Evolutionary conservation across 2,113 vertebrate genomes (phyloP), one percentile per base, ranked within the genome.

Genomic region (Polypterus senegalus): DNA sequence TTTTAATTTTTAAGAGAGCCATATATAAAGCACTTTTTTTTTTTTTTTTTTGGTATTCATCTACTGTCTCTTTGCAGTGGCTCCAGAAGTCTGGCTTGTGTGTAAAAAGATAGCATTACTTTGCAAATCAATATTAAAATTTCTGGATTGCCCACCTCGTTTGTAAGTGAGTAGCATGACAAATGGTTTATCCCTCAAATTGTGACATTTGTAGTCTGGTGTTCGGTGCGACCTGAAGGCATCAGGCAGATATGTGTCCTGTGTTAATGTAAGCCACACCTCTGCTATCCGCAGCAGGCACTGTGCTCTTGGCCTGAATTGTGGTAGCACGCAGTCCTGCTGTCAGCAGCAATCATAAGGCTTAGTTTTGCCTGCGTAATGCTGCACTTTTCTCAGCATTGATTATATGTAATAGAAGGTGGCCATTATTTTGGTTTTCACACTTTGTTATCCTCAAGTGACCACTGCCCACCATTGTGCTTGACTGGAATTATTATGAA

Each of bases 121-220:
- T 79, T 79, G 79, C 71, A 75, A 79, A 74, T 82, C 71, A 73
- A 73, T 84, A 75, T 63, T 9, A 70, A 77, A 81, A 79, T 76
- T 67, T 69, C 72, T 70, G 69, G 67, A 75, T 73, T 82, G 74
- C 59, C 64, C 49, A 56, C 79, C 69, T 67, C 54, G 51, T 63
- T 62, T 61, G 48, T 54, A 61, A 72, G 57, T 4, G 59, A 60
- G 43, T 10, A 48, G 2, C 43, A 53, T 67, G 71, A 74, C 10
- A 66, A 72, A 68, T 66, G 3, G 56, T 65, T 71, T 63, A 51
- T 61, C 62, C 43, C 7, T 45, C 62, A 52, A 63, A 47, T 59
- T 66, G n/a, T 81, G 77, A 71, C 64, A 64, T 62, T 68, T 59
- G 62, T 70, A 67, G 64, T 70, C 60, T 54, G 3, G 3, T 1